These are phyloP conservation scores for Ochotona curzoniae DNA, from an alignment of 2,113 vertebrate genomes.

Conservation along the genomic window DNA sequence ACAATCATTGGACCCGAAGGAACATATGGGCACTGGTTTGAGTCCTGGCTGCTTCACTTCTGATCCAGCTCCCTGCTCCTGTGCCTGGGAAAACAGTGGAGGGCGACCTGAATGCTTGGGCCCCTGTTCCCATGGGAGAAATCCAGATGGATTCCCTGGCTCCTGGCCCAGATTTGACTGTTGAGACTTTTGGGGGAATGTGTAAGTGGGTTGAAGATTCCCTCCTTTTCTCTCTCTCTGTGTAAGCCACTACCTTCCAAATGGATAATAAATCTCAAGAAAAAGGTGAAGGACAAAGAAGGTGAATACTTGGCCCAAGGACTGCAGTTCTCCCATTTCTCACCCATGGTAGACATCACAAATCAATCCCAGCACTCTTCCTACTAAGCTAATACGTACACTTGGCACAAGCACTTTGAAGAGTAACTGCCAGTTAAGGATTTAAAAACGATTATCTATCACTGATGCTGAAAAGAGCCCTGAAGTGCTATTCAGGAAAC, in stretches of 20 bases:
- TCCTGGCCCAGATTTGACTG: too few species aligned
- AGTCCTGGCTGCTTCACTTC: not conserved
- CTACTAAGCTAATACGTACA: not conserved
- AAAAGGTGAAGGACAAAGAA: not conserved
- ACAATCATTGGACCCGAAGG: not conserved
- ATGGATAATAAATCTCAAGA: not conserved
- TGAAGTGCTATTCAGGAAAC: not conserved
- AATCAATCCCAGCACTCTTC: slow-evolving; percentile 8
- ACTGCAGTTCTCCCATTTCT: not conserved
- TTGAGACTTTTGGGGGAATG: too few species aligned
- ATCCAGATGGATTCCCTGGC: too few species aligned
- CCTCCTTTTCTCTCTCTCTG: too few species aligned
- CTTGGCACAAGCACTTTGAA: too few species aligned
- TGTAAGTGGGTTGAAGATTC: too few species aligned
- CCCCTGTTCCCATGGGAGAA: too few species aligned
- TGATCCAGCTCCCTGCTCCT: too few species aligned
- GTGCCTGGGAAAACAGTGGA: too few species aligned
- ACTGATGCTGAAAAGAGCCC: not conserved
- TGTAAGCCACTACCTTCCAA: too few species aligned
- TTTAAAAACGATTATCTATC: not conserved
- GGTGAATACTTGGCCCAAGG: not conserved
- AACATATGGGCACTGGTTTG: not conserved
- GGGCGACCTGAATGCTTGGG: too few species aligned
- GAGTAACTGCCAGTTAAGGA: not conserved
- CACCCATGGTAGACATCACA: slow-evolving; percentile 42